Conservation (phyloP, 2,888 invertebrate genomes). For the Tupiocoris notatus region DNA sequence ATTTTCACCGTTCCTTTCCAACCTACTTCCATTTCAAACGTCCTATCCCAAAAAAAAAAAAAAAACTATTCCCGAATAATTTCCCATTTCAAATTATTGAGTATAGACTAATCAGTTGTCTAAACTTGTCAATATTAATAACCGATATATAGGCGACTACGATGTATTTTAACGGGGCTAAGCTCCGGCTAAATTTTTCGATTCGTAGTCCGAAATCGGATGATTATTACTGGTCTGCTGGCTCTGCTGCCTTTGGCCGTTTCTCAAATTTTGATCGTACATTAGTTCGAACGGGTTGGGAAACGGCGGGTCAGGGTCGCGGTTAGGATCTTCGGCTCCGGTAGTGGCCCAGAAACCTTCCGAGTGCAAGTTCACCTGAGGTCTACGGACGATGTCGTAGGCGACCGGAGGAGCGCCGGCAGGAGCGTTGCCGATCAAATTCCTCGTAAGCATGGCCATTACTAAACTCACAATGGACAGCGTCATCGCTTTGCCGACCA, state of each 20-base stretch:
- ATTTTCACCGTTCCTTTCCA: too few relatives aligned
- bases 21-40: too few relatives aligned
- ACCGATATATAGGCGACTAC: too few relatives aligned
- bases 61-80: too few relatives aligned
- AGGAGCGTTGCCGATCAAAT: constrained; percentile 31
- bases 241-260: background rate
- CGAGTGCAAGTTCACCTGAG: constrained; percentile 40
- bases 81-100: too few relatives aligned
- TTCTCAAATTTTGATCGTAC: background rate
- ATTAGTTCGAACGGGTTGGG: constrained; percentile 26
- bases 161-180: too few relatives aligned
- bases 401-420: constrained; percentile 27
- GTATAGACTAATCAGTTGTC: too few relatives aligned
- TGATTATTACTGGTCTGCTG: background rate
- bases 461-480: constrained; percentile 47
- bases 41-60: too few relatives aligned
- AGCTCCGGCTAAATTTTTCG: background rate
- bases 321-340: constrained; percentile 24
- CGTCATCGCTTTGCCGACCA: constrained; percentile 47
- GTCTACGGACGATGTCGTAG: constrained; percentile 44
- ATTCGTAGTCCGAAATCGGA: background rate
- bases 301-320: constrained; percentile 33
- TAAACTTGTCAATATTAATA: too few relatives aligned
- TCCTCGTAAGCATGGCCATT: constrained; percentile 43
- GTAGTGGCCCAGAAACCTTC: constrained; percentile 31